These are phyloP conservation scores for Copidosoma aretas DNA, from an alignment of 2,888 invertebrate species.

Conservation along the genomic window DNA sequence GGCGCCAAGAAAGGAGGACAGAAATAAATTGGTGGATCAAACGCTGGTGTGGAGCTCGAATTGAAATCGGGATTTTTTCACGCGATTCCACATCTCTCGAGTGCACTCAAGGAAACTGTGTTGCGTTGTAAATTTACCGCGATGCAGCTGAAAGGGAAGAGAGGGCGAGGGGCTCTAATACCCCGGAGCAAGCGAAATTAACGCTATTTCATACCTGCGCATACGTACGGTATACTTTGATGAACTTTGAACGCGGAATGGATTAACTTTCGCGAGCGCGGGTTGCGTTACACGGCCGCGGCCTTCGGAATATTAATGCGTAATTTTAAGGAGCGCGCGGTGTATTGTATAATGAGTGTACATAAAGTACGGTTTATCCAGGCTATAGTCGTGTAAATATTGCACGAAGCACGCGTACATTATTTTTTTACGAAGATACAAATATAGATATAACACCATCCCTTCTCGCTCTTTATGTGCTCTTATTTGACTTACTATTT, in stretches of 20 bases:
- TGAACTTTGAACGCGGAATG: not conserved
- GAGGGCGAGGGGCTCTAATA: too few species aligned
- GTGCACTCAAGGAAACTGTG: not conserved
- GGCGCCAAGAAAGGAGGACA: not conserved
- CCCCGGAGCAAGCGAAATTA: not conserved
- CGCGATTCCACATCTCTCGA: not conserved
- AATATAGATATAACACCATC: too few species aligned
- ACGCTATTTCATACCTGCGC: not conserved
- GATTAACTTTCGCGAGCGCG: not conserved
- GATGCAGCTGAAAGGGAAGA: not conserved
- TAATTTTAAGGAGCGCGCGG: not conserved
- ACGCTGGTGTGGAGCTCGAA: not conserved
- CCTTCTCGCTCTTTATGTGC: too few species aligned
- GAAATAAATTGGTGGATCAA: not conserved
- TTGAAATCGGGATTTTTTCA: not conserved
- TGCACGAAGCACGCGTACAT: too few species aligned
- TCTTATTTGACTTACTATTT: too few species aligned
- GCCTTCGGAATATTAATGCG: not conserved
- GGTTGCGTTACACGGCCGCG: not conserved
- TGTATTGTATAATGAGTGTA: not conserved
- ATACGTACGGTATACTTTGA: not conserved
- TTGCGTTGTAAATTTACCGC: not conserved
- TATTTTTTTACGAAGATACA: too few species aligned
- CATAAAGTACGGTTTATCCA: too few species aligned
- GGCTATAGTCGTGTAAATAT: too few species aligned